Percentiles rank a stretch among this genome's conserved stretches.
These are phyloP conservation scores for Odontamblyopus rebecca DNA, from an alignment of 2,797 vertebrate species.

Conservation along the genomic window DNA sequence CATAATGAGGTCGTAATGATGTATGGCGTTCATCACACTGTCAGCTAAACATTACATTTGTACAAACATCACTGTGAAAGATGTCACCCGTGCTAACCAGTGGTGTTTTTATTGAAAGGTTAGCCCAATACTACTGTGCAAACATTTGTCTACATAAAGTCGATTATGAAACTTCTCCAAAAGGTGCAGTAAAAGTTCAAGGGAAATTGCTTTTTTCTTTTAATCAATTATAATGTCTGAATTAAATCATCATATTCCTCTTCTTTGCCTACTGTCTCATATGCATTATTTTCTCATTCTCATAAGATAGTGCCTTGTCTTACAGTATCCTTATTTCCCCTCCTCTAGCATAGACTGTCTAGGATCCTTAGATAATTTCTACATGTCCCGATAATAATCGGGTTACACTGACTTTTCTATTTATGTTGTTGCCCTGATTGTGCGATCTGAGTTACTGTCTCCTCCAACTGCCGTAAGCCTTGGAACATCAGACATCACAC, in stretches of 20 bases:
- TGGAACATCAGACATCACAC: not conserved
- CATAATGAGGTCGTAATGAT: slow-evolving; percentile 52
- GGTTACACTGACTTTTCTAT: too few species aligned
- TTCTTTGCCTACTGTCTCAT: not conserved
- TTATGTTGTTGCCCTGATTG: too few species aligned
- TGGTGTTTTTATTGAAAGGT: not conserved
- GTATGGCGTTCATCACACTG: slow-evolving; percentile 49
- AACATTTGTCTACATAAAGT: not conserved
- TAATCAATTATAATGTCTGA: not conserved
- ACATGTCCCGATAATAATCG: not conserved
- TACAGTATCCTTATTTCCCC: not conserved
- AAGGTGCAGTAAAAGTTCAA: not conserved
- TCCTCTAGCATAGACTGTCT: not conserved
- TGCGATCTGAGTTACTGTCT: too few species aligned
- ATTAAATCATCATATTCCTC: not conserved
- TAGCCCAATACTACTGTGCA: not conserved
- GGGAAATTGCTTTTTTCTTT: not conserved
- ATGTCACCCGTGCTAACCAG: slow-evolving; percentile 10
- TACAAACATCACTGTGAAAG: not conserved
- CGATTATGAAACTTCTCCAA: not conserved
- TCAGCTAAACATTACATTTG: slow-evolving; percentile 18
- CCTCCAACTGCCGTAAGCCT: not conserved
- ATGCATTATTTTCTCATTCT: not conserved
- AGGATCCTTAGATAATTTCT: not conserved
- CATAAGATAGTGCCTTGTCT: not conserved